Conservation (phyloP, 35 echinoderm and acorn worm species). For the Eucidaris tribuloides region DNA sequence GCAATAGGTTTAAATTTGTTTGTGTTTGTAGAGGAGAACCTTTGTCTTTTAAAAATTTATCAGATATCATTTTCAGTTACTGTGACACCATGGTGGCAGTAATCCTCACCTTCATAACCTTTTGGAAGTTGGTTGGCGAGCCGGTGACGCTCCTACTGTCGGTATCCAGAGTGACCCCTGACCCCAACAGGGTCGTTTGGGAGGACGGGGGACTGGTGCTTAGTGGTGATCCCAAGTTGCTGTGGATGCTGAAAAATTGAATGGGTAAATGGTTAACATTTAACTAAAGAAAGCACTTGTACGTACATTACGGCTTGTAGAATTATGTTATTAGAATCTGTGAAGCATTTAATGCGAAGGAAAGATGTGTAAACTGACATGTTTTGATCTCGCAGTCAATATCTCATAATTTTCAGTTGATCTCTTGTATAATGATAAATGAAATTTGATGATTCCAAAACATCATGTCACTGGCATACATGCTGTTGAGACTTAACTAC, state of each 20-base stretch:
- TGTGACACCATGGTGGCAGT: too few species aligned
- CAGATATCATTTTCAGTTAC: too few species aligned
- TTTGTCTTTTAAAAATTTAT: too few species aligned
- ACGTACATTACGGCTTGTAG: background rate
- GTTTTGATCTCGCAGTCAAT: background rate
- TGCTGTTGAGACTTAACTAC: too few species aligned
- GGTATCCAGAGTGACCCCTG: conserved; percentile 5
- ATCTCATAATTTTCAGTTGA: background rate
- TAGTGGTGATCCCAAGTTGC: background rate
- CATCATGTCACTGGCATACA: too few species aligned
- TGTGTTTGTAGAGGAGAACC: background rate
- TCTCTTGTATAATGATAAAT: background rate
- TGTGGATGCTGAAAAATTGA: background rate
- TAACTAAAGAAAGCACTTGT: background rate
- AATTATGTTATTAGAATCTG: background rate
- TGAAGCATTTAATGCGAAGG: too few species aligned
- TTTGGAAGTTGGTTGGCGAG: conserved; percentile 1
- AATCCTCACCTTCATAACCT: background rate
- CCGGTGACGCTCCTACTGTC: conserved; percentile 3
- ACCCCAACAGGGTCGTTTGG: background rate
- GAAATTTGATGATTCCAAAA: too few species aligned
- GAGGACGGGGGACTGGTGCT: conserved; percentile 1
- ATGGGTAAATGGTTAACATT: background rate
- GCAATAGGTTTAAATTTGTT: background rate
- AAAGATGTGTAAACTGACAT: background rate